These are phyloP conservation scores for Amphimedon queenslandica DNA, from an alignment of 37 sponge, comb jelly and placozoan genomes.

Conservation along the genomic window DNA sequence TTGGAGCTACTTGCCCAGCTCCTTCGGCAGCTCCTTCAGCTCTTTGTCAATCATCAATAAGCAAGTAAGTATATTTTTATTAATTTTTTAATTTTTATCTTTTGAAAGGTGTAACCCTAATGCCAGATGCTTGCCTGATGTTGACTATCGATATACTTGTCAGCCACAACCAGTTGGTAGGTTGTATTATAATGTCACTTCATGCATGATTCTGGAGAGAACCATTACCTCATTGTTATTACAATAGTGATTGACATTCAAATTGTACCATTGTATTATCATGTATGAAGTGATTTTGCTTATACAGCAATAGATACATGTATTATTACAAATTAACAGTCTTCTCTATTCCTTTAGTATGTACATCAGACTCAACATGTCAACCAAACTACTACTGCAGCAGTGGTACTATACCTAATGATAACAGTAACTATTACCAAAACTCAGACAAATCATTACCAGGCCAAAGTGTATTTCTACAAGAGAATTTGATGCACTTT, in stretches of 20 bases:
- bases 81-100: slow-evolving; percentile 34
- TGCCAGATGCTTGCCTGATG: slow-evolving; percentile 24
- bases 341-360: slow-evolving; percentile 14
- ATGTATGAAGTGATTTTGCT: too few species aligned
- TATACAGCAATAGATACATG: too few species aligned
- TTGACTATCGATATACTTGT: slow-evolving; percentile 32
- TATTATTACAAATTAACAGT: slow-evolving; percentile 47
- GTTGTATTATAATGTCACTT: too few species aligned
- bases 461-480: slow-evolving; percentile 38
- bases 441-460: slow-evolving; percentile 8
- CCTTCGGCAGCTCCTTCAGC: slow-evolving; percentile 47
- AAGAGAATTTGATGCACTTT: slow-evolving; percentile 30
- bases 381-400: slow-evolving; percentile 43
- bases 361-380: slow-evolving; percentile 29
- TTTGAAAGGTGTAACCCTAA: slow-evolving; percentile 27
- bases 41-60: slow-evolving; percentile 27
- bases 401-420: slow-evolving; percentile 26
- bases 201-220: not conserved
- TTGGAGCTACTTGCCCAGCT: slow-evolving; percentile 28
- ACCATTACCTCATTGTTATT: too few species aligned
- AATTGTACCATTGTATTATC: too few species aligned
- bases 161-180: slow-evolving; percentile 20
- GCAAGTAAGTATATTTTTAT: slow-evolving; percentile 14
- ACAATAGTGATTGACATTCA: too few species aligned
- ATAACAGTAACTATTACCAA: slow-evolving; percentile 38